These are phyloP conservation scores for Dromaius novaehollandiae DNA, from an alignment of 2,113 vertebrate species.

Conservation along the genomic window DNA sequence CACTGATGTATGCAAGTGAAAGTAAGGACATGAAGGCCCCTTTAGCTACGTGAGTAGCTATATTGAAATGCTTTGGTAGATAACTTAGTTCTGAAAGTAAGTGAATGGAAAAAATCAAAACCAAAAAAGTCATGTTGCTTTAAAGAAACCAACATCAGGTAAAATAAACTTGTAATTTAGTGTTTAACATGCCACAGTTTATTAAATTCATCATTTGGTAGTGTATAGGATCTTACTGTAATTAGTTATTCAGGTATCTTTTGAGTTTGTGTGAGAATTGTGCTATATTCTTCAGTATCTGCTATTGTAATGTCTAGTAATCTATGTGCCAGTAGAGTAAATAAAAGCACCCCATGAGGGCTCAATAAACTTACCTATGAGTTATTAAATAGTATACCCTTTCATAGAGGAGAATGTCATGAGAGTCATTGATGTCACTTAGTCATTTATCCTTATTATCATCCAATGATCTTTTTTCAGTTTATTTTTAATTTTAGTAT, in stretches of 20 bases:
- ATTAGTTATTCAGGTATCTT: neutral
- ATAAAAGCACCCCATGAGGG: neutral
- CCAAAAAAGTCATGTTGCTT: slow-evolving; percentile 16
- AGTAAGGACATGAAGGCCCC: slow-evolving; percentile 99
- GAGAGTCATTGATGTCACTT: neutral
- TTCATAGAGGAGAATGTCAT: neutral
- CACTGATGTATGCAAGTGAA: slow-evolving; percentile 96
- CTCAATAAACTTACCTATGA: neutral
- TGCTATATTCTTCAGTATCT: neutral
- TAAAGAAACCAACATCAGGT: slow-evolving; percentile 69
- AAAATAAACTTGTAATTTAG: slow-evolving; percentile 30
- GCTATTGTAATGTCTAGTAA: neutral
- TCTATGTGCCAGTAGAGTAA: neutral
- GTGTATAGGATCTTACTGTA: neutral
- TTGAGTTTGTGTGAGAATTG: neutral
- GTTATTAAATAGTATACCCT: neutral
- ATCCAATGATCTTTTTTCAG: neutral
- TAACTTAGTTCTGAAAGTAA: slow-evolving; percentile 80
- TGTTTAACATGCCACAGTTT: neutral
- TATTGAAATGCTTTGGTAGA: slow-evolving; percentile 83
- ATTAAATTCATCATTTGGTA: neutral
- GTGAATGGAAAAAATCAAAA: slow-evolving; percentile 55
- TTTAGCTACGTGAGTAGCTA: slow-evolving; percentile 98
- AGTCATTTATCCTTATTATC: neutral
- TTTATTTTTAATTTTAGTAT: neutral